These are phyloP conservation scores for Zophobas morio DNA, from an alignment of 1,140 invertebrate species.

Conservation along the genomic window DNA sequence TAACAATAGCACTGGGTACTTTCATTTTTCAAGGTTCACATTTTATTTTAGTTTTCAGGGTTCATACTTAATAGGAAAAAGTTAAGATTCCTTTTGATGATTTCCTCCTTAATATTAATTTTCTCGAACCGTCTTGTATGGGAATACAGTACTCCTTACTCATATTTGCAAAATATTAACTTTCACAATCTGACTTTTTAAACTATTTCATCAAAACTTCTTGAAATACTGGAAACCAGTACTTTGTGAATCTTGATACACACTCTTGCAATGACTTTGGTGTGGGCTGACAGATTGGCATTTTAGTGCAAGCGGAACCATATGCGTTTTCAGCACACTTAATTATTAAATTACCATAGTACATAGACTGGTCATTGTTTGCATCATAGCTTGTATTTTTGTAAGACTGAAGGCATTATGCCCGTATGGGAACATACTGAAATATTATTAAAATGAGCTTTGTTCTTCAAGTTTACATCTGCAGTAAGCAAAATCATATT, in stretches of 20 bases:
- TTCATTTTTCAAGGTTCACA: too few species aligned
- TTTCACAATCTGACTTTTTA: slow-evolving; percentile 28
- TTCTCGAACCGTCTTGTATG: too few species aligned
- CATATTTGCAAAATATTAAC: too few species aligned
- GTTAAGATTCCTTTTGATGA: too few species aligned
- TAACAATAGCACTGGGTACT: too few species aligned
- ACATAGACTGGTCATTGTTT: slow-evolving; percentile 53
- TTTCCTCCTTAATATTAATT: too few species aligned
- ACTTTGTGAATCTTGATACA: slow-evolving; percentile 55
- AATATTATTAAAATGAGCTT: slow-evolving; percentile 52
- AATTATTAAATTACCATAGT: slow-evolving; percentile 49
- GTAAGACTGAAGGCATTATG: slow-evolving; percentile 43
- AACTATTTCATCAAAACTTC: slow-evolving; percentile 58
- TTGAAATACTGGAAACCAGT: slow-evolving; percentile 59
- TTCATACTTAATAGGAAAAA: too few species aligned
- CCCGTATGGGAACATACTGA: slow-evolving; percentile 49
- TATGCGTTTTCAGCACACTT: slow-evolving; percentile 58
- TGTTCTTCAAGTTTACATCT: slow-evolving; percentile 58
- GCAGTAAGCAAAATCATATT: slow-evolving; percentile 58
- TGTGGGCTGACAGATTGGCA: slow-evolving; percentile 51
- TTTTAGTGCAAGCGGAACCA: slow-evolving; percentile 54
- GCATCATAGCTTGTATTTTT: slow-evolving; percentile 50
- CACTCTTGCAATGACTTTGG: slow-evolving; percentile 57
- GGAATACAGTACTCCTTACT: too few species aligned
- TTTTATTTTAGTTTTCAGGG: too few species aligned